Percentiles rank a stretch among this genome's conserved stretches.
Conservation (phyloP, 2,888 invertebrate genomes). For the Tenodera sinensis region DNA sequence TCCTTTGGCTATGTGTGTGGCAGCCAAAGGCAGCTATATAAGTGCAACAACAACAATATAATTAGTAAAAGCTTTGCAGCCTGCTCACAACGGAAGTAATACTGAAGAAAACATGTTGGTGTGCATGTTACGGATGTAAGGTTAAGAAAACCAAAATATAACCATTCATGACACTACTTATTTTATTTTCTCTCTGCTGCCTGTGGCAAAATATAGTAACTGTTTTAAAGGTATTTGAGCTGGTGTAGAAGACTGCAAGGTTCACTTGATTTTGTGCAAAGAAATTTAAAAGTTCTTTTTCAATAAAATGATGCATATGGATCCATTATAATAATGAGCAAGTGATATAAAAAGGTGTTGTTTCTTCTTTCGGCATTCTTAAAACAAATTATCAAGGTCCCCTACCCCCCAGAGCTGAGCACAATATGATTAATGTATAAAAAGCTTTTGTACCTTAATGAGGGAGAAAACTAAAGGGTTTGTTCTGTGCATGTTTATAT, state of each 20-base stretch:
- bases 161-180: too few species aligned
- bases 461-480: slow-evolving; percentile 4
- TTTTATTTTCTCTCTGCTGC: too few species aligned
- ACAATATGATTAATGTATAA: slow-evolving; percentile 19
- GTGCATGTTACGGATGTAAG: too few species aligned
- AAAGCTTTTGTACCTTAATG: slow-evolving; percentile 27
- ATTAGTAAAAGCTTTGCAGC: too few species aligned
- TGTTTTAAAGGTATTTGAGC: background rate
- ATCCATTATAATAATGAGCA: background rate
- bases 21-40: too few species aligned
- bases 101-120: too few species aligned
- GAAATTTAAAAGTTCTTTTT: background rate
- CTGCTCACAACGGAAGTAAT: too few species aligned
- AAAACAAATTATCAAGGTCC: background rate
- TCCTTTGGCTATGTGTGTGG: too few species aligned
- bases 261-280: background rate
- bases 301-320: background rate
- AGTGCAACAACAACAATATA: too few species aligned
- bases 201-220: too few species aligned
- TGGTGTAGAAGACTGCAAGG: background rate
- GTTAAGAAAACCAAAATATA: too few species aligned
- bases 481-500: slow-evolving; percentile 16
- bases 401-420: background rate
- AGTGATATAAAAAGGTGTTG: background rate
- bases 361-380: background rate